A percentile compares a stretch with the other conserved stretches of the same genome.
These are phyloP conservation scores for Polydrusus pterygomalis DNA, from an alignment of 2,888 invertebrate genomes.

Conservation along the genomic window DNA sequence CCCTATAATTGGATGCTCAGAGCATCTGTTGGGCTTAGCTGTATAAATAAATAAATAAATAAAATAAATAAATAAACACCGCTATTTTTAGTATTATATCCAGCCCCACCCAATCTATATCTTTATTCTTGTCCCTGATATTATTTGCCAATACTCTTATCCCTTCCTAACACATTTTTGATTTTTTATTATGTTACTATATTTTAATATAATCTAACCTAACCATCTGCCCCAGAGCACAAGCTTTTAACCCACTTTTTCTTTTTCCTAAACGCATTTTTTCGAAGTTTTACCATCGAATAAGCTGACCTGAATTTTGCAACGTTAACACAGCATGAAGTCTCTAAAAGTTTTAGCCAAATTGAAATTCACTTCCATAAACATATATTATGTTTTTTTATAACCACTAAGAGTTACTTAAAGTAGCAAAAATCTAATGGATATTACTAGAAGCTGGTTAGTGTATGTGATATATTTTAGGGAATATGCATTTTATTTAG, in stretches of 20 bases:
- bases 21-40: too few species aligned
- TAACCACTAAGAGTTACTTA: background rate
- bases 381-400: slow-evolving; percentile 4
- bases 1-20: too few species aligned
- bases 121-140: too few species aligned
- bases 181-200: too few species aligned
- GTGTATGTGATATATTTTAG: background rate
- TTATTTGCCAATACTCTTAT: too few species aligned
- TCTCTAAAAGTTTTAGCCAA: slow-evolving; percentile 23
- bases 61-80: too few species aligned
- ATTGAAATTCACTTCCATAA: slow-evolving; percentile 18
- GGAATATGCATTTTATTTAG: background rate
- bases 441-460: background rate
- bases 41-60: too few species aligned
- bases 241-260: background rate
- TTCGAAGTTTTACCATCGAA: background rate
- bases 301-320: slow-evolving; percentile 20
- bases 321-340: slow-evolving; percentile 30
- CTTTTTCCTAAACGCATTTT: background rate
- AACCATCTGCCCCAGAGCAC: background rate
- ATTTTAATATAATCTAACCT: background rate
- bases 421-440: background rate
- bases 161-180: too few species aligned
- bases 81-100: too few species aligned
- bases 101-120: too few species aligned